Conservation (phyloP, 2,113 vertebrate genomes). For the Aix galericulata region DNA sequence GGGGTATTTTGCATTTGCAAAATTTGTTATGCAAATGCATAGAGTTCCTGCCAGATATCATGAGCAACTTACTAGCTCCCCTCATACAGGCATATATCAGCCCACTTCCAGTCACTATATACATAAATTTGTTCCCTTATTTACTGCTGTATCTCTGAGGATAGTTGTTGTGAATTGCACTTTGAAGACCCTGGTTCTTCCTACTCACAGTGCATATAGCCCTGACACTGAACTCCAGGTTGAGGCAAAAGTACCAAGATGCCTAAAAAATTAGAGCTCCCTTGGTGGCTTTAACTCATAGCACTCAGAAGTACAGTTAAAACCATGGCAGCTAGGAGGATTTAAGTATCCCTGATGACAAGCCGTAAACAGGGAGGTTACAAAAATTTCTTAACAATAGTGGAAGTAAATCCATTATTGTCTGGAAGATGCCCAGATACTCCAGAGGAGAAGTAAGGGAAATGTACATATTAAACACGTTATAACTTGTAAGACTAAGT, state of each 20-base stretch:
- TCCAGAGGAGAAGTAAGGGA: neutral
- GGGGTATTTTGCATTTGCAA: neutral
- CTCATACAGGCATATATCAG: neutral
- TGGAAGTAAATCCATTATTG: neutral
- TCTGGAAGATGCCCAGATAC: neutral
- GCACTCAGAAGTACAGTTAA: neutral
- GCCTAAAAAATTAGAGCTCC: neutral
- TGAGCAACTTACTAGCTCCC: neutral
- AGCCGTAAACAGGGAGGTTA: neutral
- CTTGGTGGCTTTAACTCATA: neutral
- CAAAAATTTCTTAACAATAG: neutral
- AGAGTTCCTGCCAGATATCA: neutral
- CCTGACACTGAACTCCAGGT: neutral
- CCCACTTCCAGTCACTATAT: neutral
- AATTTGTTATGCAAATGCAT: neutral
- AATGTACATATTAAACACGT: neutral
- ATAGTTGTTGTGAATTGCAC: neutral
- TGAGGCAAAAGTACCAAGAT: neutral
- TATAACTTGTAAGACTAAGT: neutral
- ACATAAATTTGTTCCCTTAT: neutral
- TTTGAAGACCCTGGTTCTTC: neutral
- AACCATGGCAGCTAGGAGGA: neutral
- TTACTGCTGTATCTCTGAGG: neutral
- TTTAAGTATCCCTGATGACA: neutral
- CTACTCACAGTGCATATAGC: neutral